A percentile compares a stretch with the other conserved stretches of the same genome.
These are phyloP conservation scores for Pipistrellus pipistrellus DNA, from an alignment of 2,797 vertebrate species.

Conservation along the genomic window DNA sequence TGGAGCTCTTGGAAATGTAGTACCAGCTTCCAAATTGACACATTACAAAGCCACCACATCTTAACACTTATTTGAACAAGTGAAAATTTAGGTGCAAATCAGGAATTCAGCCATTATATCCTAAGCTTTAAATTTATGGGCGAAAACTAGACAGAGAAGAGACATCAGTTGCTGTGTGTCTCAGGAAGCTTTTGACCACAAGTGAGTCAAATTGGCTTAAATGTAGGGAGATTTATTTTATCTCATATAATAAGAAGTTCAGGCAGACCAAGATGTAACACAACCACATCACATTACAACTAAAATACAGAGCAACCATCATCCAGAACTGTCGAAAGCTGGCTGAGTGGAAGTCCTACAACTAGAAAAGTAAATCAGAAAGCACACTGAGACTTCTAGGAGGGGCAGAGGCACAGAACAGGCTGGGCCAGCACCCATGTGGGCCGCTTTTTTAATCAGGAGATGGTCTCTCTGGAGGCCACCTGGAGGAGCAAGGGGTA, in stretches of 20 bases:
- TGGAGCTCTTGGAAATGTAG: slow-evolving; percentile 21
- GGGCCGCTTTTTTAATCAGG: no score
- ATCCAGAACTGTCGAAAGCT: no score
- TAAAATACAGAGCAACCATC: no score
- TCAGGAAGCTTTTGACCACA: slow-evolving; percentile 20
- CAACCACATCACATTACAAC: no score
- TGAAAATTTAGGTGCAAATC: slow-evolving; percentile 49
- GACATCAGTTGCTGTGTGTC: background rate
- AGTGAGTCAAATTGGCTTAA: background rate
- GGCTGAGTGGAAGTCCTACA: no score
- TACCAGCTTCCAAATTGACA: background rate
- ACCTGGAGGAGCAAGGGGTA: no score
- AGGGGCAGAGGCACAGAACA: no score
- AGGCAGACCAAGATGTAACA: no score
- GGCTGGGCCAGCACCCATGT: no score
- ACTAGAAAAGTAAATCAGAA: no score
- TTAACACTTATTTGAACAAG: slow-evolving; percentile 19
- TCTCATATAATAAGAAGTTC: background rate
- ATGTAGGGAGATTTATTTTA: background rate
- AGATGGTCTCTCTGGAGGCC: no score
- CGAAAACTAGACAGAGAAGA: slow-evolving; percentile 26
- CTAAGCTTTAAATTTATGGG: slow-evolving; percentile 41
- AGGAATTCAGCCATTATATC: background rate
- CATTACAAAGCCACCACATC: background rate
- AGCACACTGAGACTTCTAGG: no score